Evolutionary conservation across 2,888 invertebrate genomes (phyloP).

Genomic region (Capitulum mitella): DNA sequence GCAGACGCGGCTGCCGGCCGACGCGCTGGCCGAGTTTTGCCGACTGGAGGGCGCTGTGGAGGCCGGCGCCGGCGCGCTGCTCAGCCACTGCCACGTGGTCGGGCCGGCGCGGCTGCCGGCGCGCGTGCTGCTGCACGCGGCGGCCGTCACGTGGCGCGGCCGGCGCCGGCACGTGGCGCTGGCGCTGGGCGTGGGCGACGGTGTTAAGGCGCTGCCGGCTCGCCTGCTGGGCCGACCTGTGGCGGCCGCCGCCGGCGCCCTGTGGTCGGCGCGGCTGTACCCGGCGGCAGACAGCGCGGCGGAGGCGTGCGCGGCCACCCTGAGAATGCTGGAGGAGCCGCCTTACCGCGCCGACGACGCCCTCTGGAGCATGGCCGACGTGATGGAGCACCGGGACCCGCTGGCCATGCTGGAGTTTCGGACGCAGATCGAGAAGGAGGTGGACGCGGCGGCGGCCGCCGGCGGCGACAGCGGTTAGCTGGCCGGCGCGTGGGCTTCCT

Average conservation of each 20-base stretch:
- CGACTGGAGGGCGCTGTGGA: neutral
- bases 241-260: neutral
- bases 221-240: neutral
- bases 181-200: neutral
- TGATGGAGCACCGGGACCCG: neutral
- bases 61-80: neutral
- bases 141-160: conserved; percentile 2
- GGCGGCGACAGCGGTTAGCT: neutral
- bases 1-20: neutral
- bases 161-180: neutral
- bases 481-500: too few relatives aligned
- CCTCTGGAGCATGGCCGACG: conserved; percentile 5
- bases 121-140: conserved; percentile 9
- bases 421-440: neutral
- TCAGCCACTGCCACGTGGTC: neutral
- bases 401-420: neutral
- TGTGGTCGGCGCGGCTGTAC: neutral
- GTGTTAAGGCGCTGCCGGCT: neutral
- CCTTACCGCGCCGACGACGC: neutral
- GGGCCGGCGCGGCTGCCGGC: neutral
- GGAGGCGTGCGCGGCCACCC: neutral
- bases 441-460: neutral
- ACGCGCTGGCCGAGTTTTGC: neutral
- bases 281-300: neutral
- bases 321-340: neutral